Evolutionary conservation across 2,113 vertebrate genomes (phyloP), one percentile per base, ranked within the genome.

Genomic region (Triplophysa rosa): DNA sequence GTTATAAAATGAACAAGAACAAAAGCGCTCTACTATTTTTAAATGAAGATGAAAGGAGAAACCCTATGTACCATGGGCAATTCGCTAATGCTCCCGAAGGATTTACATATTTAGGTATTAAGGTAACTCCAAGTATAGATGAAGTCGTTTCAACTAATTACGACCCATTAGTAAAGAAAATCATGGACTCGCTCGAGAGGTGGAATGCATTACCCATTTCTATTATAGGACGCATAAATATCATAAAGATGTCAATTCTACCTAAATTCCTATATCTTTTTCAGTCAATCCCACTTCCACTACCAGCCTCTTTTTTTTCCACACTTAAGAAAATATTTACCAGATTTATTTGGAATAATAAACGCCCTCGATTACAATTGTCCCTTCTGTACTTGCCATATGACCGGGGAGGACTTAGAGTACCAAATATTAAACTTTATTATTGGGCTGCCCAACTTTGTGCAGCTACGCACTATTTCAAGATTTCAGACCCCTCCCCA

Each of bases 221-320:
- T 52, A 52, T 52, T 4, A 17, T 52, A 26, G 2, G 26, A 26
- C 11, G 11, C 24, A 65, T 80, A 19, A 73, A 66, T 40, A 66
- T 67, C 26, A 37, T 79, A n/a, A 79, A 62, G 21, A 64, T 79
- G 75, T 54, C 23, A 49, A 73, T 83, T 73, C 23, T 78, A 40
- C 63, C 49, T 5, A 79, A 62, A 62, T 72, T 82, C 42, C 13
- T 71, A 21, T 83, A 79, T 17, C 26, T 82, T 26, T 78, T 82
- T 10, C 80, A 82, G 33, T 78, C 76, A 49, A 52, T 82, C 45
- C 67, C 75, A 37, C 47, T 82, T 23, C 29, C 59, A 45, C 61
- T 52, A 14, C 69, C 58, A 65, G 56, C 49, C 13, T 42, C 21
- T 54, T 78, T 21, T 42, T 64, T 70, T 9, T 5, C 49, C 24